Conservation (phyloP, 2,113 vertebrate species). For the Phylloscopus whistleri region DNA sequence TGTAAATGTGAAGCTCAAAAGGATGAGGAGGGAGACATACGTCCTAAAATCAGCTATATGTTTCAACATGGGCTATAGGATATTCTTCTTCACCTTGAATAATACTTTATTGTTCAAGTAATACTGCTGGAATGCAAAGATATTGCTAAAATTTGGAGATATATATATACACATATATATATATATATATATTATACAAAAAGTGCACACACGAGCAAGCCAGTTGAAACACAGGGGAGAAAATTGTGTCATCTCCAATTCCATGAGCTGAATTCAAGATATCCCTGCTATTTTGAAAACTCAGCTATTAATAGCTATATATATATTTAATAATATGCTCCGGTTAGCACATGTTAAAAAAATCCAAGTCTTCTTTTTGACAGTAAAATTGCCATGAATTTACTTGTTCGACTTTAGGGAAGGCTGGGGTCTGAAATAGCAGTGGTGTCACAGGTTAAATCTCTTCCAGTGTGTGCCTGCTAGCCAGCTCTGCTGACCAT, state of each 20-base stretch:
- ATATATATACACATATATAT: neutral
- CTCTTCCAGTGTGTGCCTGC: neutral
- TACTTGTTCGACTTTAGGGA: neutral
- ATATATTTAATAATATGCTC: conserved; percentile 35
- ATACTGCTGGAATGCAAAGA: neutral
- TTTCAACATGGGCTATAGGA: neutral
- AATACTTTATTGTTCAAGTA: neutral
- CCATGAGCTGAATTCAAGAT: neutral
- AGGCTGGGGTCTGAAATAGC: conserved; percentile 10
- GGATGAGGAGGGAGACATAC: neutral
- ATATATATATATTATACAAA: neutral
- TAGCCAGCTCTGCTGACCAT: neutral
- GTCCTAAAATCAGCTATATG: neutral
- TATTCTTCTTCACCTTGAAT: neutral
- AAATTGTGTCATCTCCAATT: neutral
- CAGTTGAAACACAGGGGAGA: neutral
- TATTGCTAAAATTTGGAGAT: neutral
- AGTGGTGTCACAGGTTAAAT: conserved; percentile 11
- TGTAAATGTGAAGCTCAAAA: neutral
- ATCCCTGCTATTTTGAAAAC: conserved; percentile 27
- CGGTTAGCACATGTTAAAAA: conserved; percentile 8
- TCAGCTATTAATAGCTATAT: conserved; percentile 42
- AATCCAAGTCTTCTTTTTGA: conserved; percentile 10
- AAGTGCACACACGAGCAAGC: neutral
- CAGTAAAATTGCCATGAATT: conserved; percentile 34